Evolutionary conservation across 2,113 vertebrate species (phyloP).

Genomic region (Leptodactylus fuscus): DNA sequence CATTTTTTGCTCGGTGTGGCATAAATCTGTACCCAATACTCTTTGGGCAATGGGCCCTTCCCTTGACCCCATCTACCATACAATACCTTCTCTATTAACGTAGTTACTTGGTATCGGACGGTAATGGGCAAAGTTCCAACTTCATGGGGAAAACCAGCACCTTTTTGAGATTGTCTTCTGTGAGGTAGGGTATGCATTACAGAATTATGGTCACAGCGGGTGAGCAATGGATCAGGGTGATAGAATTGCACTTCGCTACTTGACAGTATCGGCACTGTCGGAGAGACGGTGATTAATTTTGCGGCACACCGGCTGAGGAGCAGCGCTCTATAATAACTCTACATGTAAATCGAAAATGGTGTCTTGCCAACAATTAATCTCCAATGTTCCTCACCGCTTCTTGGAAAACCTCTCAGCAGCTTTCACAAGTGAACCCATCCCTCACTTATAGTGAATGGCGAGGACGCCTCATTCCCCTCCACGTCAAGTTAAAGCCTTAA

Average conservation of each 20-base stretch:
- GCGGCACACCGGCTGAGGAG: neutral
- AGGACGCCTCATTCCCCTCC: neutral
- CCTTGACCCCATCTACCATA: too few species aligned
- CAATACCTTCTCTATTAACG: neutral
- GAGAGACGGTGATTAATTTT: neutral
- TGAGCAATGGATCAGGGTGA: neutral
- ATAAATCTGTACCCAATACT: too few species aligned
- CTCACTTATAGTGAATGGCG: neutral
- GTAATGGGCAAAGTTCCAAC: neutral
- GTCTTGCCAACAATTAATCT: neutral
- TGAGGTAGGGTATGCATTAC: too few species aligned
- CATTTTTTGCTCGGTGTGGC: too few species aligned
- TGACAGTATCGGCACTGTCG: conserved; percentile 1
- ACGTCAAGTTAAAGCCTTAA: conserved; percentile 29
- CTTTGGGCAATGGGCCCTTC: too few species aligned
- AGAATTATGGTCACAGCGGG: neutral
- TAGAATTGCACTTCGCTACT: conserved; percentile 1
- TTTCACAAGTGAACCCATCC: neutral
- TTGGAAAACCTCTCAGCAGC: neutral
- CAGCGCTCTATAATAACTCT: neutral
- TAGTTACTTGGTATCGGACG: neutral
- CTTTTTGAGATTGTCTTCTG: too few species aligned
- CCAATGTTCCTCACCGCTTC: neutral
- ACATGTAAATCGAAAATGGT: neutral
- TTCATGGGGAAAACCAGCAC: neutral